Percentiles rank a stretch among this genome's conserved stretches.
Conservation (phyloP, 2,113 vertebrate species). For the Phylloscopus whistleri region DNA sequence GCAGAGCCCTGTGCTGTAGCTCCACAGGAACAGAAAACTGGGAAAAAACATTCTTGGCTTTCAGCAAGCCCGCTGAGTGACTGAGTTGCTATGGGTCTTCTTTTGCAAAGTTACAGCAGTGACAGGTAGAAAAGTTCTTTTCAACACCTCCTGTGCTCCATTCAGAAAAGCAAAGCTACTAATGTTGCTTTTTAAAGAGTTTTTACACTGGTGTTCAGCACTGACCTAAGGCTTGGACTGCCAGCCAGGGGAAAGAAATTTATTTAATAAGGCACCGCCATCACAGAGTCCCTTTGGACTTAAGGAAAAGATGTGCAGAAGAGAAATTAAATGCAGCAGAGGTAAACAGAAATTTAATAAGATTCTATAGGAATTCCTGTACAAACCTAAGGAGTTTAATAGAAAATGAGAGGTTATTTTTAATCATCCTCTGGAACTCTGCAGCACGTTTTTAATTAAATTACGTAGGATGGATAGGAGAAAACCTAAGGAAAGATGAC, state of each 20-base stretch:
- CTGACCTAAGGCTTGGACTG: neutral
- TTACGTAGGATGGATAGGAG: conserved; percentile 9
- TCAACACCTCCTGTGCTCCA: neutral
- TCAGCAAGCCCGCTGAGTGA: neutral
- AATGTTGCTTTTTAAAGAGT: neutral
- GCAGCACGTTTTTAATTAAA: conserved; percentile 57
- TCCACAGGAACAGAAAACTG: neutral
- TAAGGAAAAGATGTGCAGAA: neutral
- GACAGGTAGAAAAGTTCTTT: neutral
- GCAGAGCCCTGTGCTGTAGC: neutral
- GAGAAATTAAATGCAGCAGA: conserved; percentile 10
- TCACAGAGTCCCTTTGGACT: neutral
- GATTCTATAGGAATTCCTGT: conserved; percentile 42
- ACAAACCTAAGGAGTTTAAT: conserved; percentile 33
- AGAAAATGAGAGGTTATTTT: conserved; percentile 51
- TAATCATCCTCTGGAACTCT: conserved; percentile 45
- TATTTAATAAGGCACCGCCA: neutral
- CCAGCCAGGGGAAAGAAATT: neutral
- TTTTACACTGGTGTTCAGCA: neutral
- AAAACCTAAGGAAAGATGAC: conserved; percentile 37
- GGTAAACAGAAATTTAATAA: conserved; percentile 52
- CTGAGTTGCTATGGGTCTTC: neutral
- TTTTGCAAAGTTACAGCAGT: neutral
- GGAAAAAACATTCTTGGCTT: neutral
- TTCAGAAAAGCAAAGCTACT: neutral